phyloP scores from a whole-genome alignment of 2,888 invertebrate genomes.

The Dorcus parallelipipedus region DNA sequence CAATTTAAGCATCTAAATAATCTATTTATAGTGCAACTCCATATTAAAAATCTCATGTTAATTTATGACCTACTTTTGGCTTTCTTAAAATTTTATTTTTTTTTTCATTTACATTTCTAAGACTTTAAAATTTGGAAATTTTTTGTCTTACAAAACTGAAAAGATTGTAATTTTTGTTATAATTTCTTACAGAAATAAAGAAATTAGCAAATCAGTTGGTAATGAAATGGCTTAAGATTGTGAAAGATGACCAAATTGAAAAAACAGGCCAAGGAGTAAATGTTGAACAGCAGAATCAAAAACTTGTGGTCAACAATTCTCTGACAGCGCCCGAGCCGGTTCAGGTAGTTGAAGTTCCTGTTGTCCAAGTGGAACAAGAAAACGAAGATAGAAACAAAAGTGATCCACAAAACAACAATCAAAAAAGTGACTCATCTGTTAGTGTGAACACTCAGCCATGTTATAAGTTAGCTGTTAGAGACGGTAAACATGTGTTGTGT shows the following conservation, averaged over 20 bases:
- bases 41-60: too few species aligned
- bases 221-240: conserved; percentile 86
- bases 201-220: conserved; percentile 77
- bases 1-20: too few species aligned
- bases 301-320: neutral
- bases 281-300: conserved; percentile 6
- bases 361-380: conserved; percentile 9
- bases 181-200: conserved; percentile 64
- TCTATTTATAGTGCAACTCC: too few species aligned
- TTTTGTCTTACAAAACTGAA: too few species aligned
- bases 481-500: conserved; percentile 68
- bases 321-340: conserved; percentile 6
- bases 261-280: neutral
- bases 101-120: too few species aligned
- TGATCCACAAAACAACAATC: conserved; percentile 5
- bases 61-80: too few species aligned
- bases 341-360: conserved; percentile 10
- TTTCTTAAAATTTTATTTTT: too few species aligned
- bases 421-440: conserved; percentile 17
- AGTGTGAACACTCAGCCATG: conserved; percentile 30
- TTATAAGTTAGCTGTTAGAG: conserved; percentile 67
- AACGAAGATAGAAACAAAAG: conserved; percentile 14
- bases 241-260: conserved; percentile 63
- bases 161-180: conserved; percentile 19
- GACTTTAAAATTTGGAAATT: too few species aligned